phyloP scores from a whole-genome alignment of 1,140 invertebrate genomes.

The Rhagoletis zephyria region DNA sequence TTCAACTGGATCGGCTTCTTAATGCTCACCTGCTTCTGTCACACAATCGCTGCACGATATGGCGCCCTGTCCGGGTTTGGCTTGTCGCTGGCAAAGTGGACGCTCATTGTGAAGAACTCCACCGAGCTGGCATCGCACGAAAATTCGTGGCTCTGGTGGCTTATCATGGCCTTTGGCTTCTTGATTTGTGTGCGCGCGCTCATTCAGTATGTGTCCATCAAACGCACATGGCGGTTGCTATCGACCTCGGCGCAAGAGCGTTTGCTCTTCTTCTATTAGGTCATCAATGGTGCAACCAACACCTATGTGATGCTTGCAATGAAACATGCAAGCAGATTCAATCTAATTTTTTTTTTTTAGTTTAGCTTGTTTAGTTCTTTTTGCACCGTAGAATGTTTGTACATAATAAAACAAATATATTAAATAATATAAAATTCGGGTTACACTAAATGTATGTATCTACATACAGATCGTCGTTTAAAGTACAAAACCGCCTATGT shows the following conservation, averaged over 20 bases:
- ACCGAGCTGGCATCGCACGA: conserved; percentile 87
- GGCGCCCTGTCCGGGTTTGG: conserved; percentile 94
- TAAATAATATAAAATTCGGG: neutral
- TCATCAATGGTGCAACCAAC: neutral
- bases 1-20: conserved; percentile 97
- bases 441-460: neutral
- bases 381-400: neutral
- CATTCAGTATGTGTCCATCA: conserved; percentile 91
- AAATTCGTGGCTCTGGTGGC: conserved; percentile 92
- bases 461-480: too few species aligned
- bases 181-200: conserved; percentile 90
- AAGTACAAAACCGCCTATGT: too few species aligned
- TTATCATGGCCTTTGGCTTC: conserved; percentile 90
- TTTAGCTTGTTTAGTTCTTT: neutral
- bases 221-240: conserved; percentile 89
- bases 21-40: conserved; percentile 91
- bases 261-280: conserved; percentile 89
- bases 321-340: neutral
- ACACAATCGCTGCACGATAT: conserved; percentile 92
- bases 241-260: conserved; percentile 88
- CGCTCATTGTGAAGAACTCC: conserved; percentile 91
- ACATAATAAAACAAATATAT: neutral
- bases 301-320: neutral
- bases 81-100: conserved; percentile 93
- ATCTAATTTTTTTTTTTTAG: neutral